Percentiles rank a stretch among this genome's conserved stretches.
Evolutionary conservation across 2,113 vertebrate species (phyloP).

Genomic region (Ameiurus melas): DNA sequence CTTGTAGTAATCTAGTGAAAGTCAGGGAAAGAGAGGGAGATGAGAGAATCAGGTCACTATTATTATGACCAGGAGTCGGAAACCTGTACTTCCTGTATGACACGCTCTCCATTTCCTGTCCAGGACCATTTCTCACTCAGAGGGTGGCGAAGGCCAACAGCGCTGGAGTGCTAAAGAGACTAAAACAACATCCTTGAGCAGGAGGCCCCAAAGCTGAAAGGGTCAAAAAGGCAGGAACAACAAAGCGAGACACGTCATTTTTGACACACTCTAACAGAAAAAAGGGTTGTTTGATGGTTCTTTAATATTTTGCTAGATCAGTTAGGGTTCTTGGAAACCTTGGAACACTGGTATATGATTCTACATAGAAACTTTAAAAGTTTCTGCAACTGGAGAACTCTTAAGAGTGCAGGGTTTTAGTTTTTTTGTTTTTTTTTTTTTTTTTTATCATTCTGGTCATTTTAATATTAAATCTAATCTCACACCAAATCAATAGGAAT

Average conservation of each 20-base stretch:
- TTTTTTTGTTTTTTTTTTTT: not conserved
- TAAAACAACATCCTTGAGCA: constrained; percentile 67
- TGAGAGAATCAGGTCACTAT: constrained; percentile 27
- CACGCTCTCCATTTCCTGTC: constrained; percentile 60
- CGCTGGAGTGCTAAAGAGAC: constrained; percentile 56
- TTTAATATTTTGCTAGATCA: not conserved
- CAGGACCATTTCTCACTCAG: constrained; percentile 60
- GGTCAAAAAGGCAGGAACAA: constrained; percentile 56
- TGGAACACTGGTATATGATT: not conserved
- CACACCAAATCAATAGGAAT: too few relatives aligned
- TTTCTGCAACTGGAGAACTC: not conserved
- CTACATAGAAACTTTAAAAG: not conserved
- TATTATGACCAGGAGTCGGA: constrained; percentile 40
- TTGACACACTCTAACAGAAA: constrained; percentile 28
- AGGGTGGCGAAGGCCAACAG: constrained; percentile 59
- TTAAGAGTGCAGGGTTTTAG: not conserved
- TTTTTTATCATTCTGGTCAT: too few relatives aligned
- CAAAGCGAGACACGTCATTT: constrained; percentile 23
- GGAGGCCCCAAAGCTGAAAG: constrained; percentile 51
- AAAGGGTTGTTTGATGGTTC: not conserved
- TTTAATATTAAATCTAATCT: not conserved
- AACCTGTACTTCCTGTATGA: constrained; percentile 56
- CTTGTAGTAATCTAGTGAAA: not conserved
- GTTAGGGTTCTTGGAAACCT: not conserved
- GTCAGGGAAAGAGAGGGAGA: not conserved